Base-by-base conservation (phyloP, 2,113 vertebrate genomes). In the Chloropsis cyanopogon region DNA sequence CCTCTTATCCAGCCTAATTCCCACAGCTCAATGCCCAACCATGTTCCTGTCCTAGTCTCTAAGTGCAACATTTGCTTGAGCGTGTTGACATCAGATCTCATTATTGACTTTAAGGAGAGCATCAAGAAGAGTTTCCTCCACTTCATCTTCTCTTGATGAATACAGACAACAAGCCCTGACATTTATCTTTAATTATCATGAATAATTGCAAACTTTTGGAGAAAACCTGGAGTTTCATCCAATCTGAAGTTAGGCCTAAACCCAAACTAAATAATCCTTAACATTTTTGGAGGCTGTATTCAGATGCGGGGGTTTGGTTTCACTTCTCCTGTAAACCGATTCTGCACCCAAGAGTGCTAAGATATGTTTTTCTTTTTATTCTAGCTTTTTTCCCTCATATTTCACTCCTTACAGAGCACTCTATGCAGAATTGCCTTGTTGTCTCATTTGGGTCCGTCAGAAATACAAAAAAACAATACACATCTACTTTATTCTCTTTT, bases 261-360 rank as follows among this genome's bases (percentile, higher is more conserved):
- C 46, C 57, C 63, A 95, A 92, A 95, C 42, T 63, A 93, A 89
- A 94, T 46, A 94, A 35, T 80, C 57, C 31, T 76, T 59, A 76
- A 72, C 42, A 23, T 90, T 93, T 95, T 25, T 82, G 87, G 59
- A 95, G 66, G 24, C 54, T 59, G 17, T 63, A 73, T 46, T 82
- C 47, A 46, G 75, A 82, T 73, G 78, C 0, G 0, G 39, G 44
- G 61, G 37, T 25, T 89, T 84, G 57, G 39, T 61, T 92, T 95
- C 57, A 46, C 54, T 82, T 95, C 28, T 20, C 11, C n/a, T 77
- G 44, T 70, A 81, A 93, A 92, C 28, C 39, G 53, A 88, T 82
- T 86, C 61, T 79, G 66, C 56, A 87, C n/a, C 19, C 33, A 56
- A 83, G 44, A 60, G 49, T 72, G 76, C 52, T 84, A 72, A 87